Evolutionary conservation across 2,797 vertebrate genomes (phyloP).

Genomic region (Gymnoscopelus microlampas): DNA sequence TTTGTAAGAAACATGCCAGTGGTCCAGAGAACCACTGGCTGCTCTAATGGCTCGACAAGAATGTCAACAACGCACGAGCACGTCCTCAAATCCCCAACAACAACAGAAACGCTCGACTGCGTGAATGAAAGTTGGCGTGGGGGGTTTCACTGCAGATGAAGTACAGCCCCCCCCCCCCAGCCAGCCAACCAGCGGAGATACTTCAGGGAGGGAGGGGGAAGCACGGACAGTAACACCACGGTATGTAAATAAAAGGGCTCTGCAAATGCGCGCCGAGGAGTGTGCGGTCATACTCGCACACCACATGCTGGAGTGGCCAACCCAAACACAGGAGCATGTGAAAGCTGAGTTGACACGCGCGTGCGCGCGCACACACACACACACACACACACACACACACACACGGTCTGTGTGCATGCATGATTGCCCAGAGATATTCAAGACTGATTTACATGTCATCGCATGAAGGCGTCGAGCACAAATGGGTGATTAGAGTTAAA

Average conservation of each 20-base stretch:
- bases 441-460: no score
- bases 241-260: slow-evolving; percentile 37
- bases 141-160: not conserved
- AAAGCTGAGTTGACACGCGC: not conserved
- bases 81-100: not conserved
- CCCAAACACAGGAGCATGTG: slow-evolving; percentile 19
- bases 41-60: slow-evolving; percentile 7
- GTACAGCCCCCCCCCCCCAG: no score
- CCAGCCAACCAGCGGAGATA: no score
- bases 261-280: slow-evolving; percentile 24
- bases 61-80: slow-evolving; percentile 46
- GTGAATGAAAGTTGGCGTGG: not conserved
- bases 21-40: no score
- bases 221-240: slow-evolving; percentile 9
- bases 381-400: slow-evolving; percentile 11
- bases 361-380: not conserved
- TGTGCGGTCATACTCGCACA: slow-evolving; percentile 18
- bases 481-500: no score
- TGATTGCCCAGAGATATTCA: no score
- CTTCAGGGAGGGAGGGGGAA: no score
- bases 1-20: no score
- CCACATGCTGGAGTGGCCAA: slow-evolving; percentile 18
- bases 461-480: no score
- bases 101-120: not conserved
- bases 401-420: not conserved